Percentiles rank a stretch among this genome's conserved stretches.
phyloP scores from a whole-genome alignment of 1,140 invertebrate genomes.

The Andrena cerasifolii region DNA sequence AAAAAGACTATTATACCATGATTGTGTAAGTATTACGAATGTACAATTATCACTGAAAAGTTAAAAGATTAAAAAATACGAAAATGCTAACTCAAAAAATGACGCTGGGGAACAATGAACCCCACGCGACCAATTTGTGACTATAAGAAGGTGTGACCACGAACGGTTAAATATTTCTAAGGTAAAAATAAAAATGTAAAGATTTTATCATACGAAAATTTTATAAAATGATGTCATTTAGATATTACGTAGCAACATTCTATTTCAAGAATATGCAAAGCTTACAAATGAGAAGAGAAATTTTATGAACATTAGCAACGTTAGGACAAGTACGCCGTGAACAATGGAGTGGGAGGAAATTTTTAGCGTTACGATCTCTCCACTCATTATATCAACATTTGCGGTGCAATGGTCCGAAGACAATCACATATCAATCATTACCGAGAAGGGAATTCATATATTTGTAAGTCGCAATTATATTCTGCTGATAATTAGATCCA shows the following conservation, averaged over 20 bases:
- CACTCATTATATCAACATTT: constrained; percentile 71
- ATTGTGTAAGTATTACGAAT: too few species aligned
- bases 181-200: background rate
- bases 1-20: too few species aligned
- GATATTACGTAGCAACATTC: background rate
- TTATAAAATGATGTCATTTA: too few species aligned
- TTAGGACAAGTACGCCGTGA: background rate
- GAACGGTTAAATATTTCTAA: too few species aligned
- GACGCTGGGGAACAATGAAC: too few species aligned
- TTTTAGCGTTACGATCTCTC: constrained; percentile 69
- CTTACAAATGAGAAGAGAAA: background rate
- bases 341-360: constrained; percentile 71
- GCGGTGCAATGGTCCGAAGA: constrained; percentile 78
- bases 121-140: too few species aligned
- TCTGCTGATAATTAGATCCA: background rate
- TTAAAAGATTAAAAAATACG: too few species aligned
- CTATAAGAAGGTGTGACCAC: too few species aligned
- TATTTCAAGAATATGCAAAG: background rate
- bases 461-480: constrained; percentile 70
- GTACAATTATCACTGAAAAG: too few species aligned
- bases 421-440: constrained; percentile 77
- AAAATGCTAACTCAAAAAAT: too few species aligned
- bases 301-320: background rate
- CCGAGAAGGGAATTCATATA: constrained; percentile 75
- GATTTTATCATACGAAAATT: background rate